Conservation (phyloP, 2,888 invertebrate genomes). For the Apamea epomidion region DNA sequence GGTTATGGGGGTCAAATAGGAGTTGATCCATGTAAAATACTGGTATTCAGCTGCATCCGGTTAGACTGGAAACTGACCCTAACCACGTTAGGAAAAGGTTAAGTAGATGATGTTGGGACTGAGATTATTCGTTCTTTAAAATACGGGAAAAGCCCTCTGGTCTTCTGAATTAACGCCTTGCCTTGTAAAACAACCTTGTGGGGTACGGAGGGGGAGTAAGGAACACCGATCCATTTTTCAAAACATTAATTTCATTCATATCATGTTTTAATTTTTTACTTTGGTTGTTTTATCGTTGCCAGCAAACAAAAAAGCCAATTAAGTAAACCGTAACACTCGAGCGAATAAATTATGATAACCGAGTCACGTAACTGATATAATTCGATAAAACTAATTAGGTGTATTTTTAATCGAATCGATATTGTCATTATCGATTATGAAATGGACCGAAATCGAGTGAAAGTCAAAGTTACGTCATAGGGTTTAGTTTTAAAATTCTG, state of each 20-base stretch:
- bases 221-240: not conserved
- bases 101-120: too few species aligned
- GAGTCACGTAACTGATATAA: slow-evolving; percentile 50
- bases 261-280: not conserved
- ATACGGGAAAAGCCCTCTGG: not conserved
- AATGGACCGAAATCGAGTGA: slow-evolving; percentile 34
- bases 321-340: slow-evolving; percentile 31
- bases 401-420: slow-evolving; percentile 39
- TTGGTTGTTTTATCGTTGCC: slow-evolving; percentile 7
- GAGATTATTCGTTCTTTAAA: too few species aligned
- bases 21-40: too few species aligned
- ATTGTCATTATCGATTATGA: slow-evolving; percentile 25
- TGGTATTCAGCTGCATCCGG: too few species aligned
- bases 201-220: not conserved
- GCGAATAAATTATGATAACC: slow-evolving; percentile 35
- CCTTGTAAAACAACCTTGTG: not conserved
- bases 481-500: slow-evolving; percentile 16
- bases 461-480: slow-evolving; percentile 31
- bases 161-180: not conserved
- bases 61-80: too few species aligned
- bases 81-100: too few species aligned
- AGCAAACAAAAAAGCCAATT: not conserved
- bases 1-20: too few species aligned
- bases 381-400: slow-evolving; percentile 49
- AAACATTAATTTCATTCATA: not conserved